Base-by-base conservation (phyloP, 2,888 invertebrate genomes). In the Agrilus cyanescens region DNA sequence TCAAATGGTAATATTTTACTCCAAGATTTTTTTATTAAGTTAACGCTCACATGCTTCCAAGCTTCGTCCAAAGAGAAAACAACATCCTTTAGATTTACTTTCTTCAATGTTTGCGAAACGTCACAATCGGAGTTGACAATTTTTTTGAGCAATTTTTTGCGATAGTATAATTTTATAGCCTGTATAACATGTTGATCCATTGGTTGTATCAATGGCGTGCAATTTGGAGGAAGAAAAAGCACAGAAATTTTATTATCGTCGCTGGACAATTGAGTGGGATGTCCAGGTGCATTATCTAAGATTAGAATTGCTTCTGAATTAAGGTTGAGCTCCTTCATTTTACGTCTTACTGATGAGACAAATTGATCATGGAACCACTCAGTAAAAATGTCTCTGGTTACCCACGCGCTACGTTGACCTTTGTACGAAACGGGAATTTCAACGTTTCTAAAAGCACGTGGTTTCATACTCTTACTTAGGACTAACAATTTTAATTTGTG, bases 401-500 rank as follows among this genome's bases (percentile, higher is more conserved):
- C 53, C 57, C 55, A 56, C 0, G 53, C 53, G 37, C 37, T 55
- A 15, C 34, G 38, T 34, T 52, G 50, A 6, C 36, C 31, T 42
- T 44, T 46, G 38, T 51, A 52, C 2, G 16, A 20, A 1, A 56
- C 44, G n/a, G 56, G 53, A 7, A 56, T 37, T n/a, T 31, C 31
- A 4, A 49, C 36, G 36, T 53, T 48, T 41, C 53, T 53, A 30
- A 56, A 56, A 37, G 52, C 53, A 14, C 52, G 42, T 14, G 56
- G n/a, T n/a, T n/a, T n/a, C n/a, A n/a, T n/a, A n/a, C n/a, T n/a
- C n/a, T n/a, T n/a, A n/a, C n/a, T n/a, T 43, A 61, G 51, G 7
- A 56, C 39, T 30, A 57, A 44, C 39, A 57, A 46, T 10, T 50
- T 49, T 12, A 58, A 33, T 46, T 50, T 56, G 41, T 58, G 53